Percentiles rank a stretch among this genome's conserved stretches.
Evolutionary conservation across 2,888 invertebrate genomes (phyloP).

Genomic region (Litoditis marina): DNA sequence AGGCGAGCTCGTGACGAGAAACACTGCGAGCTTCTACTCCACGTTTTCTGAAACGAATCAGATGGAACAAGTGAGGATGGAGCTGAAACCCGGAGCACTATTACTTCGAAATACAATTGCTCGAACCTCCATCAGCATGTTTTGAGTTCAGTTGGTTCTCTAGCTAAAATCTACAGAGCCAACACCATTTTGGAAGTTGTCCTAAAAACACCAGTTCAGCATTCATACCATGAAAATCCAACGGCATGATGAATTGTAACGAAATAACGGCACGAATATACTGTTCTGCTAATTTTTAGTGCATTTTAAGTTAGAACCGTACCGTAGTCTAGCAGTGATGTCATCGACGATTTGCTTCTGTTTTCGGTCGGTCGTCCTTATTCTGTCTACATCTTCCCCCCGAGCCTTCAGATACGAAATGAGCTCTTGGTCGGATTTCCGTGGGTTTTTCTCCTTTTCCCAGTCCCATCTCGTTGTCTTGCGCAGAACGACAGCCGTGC

Average conservation of each 20-base stretch:
- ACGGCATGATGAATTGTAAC: too few relatives aligned
- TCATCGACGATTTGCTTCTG: slow-evolving; percentile 34
- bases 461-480: slow-evolving; percentile 41
- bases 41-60: slow-evolving; percentile 39
- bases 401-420: slow-evolving; percentile 20
- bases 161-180: background rate
- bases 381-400: slow-evolving; percentile 26
- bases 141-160: too few relatives aligned
- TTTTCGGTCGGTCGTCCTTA: slow-evolving; percentile 32
- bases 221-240: background rate
- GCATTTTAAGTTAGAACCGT: background rate
- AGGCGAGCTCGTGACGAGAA: slow-evolving; percentile 31
- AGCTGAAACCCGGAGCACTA: too few relatives aligned
- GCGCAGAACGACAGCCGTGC: slow-evolving; percentile 31
- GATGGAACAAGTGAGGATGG: too few relatives aligned
- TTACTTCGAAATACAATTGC: too few relatives aligned
- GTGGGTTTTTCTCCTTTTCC: slow-evolving; percentile 32
- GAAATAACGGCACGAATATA: too few relatives aligned
- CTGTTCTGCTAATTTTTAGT: too few relatives aligned
- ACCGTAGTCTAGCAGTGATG: too few relatives aligned
- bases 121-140: too few relatives aligned
- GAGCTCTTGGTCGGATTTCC: slow-evolving; percentile 1
- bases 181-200: background rate
- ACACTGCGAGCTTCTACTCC: slow-evolving; percentile 41
- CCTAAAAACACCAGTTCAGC: slow-evolving; percentile 1